Percentiles rank a stretch among this genome's conserved stretches.
These are phyloP conservation scores for Pipistrellus pipistrellus DNA, from an alignment of 2,797 vertebrate genomes.

Conservation along the genomic window DNA sequence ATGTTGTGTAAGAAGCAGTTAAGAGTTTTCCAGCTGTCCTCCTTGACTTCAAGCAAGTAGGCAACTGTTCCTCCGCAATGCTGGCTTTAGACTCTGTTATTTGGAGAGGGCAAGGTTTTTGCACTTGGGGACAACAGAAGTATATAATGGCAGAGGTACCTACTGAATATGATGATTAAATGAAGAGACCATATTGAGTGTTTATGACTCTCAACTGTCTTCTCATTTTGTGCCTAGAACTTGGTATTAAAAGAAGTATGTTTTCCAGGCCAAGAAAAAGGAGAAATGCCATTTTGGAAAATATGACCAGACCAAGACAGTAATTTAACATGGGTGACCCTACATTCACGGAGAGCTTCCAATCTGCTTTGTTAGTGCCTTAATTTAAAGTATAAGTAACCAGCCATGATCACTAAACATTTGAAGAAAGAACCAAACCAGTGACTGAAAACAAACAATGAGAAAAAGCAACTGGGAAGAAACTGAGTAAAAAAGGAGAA, in stretches of 20 bases:
- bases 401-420: neutral
- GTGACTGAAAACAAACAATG: constrained; percentile 13
- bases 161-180: neutral
- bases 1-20: neutral
- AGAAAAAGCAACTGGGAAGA: constrained; percentile 49
- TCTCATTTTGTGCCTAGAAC: constrained; percentile 9
- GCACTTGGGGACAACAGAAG: neutral
- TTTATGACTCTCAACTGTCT: neutral
- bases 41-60: neutral
- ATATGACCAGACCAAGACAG: neutral
- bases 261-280: neutral
- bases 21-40: neutral
- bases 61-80: neutral
- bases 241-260: neutral
- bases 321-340: neutral
- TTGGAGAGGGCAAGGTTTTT: neutral
- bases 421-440: constrained; percentile 1
- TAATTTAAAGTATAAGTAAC: neutral
- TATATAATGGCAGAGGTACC: neutral
- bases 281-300: neutral
- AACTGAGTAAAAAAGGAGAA: neutral
- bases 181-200: neutral
- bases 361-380: neutral
- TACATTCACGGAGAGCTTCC: neutral
- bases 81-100: neutral